These are phyloP conservation scores for Polymixis flavicincta DNA, from an alignment of 2,888 invertebrate genomes.

Conservation along the genomic window DNA sequence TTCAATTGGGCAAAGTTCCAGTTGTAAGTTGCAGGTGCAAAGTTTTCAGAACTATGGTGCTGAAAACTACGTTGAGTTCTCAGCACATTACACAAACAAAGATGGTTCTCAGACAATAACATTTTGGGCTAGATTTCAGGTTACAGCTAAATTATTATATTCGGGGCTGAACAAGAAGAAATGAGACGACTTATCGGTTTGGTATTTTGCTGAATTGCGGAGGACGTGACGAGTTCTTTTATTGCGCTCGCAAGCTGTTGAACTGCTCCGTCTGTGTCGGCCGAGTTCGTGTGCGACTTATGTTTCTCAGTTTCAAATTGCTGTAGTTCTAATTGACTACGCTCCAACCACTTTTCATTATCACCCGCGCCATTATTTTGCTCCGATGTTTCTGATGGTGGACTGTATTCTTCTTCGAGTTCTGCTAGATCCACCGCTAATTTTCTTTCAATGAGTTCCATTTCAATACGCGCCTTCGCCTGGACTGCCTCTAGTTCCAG, in stretches of 20 bases:
- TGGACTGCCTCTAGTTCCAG: conserved; percentile 8
- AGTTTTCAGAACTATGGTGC: too few species aligned
- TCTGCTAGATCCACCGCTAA: neutral
- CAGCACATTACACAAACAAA: too few species aligned
- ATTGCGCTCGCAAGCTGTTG: conserved; percentile 1
- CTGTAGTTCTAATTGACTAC: conserved; percentile 2
- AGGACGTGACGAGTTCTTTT: neutral
- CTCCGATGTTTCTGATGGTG: neutral
- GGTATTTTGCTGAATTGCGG: too few species aligned
- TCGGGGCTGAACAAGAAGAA: too few species aligned
- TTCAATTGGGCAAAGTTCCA: too few species aligned
- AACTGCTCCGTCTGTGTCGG: neutral
- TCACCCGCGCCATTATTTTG: neutral
- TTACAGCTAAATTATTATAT: too few species aligned
- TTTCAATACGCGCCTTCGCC: neutral
- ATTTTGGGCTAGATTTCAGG: too few species aligned
- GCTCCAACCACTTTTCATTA: neutral
- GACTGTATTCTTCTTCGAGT: conserved; percentile 3
- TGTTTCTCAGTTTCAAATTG: neutral
- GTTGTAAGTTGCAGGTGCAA: too few species aligned
- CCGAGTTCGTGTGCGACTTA: neutral
- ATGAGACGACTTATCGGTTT: neutral
- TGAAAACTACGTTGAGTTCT: too few species aligned
- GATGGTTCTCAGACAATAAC: too few species aligned
- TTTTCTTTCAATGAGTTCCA: conserved; percentile 1